A percentile compares a stretch with the other conserved stretches of the same genome.
These are phyloP conservation scores for Corvus hawaiiensis DNA, from an alignment of 2,113 vertebrate species.

Conservation along the genomic window DNA sequence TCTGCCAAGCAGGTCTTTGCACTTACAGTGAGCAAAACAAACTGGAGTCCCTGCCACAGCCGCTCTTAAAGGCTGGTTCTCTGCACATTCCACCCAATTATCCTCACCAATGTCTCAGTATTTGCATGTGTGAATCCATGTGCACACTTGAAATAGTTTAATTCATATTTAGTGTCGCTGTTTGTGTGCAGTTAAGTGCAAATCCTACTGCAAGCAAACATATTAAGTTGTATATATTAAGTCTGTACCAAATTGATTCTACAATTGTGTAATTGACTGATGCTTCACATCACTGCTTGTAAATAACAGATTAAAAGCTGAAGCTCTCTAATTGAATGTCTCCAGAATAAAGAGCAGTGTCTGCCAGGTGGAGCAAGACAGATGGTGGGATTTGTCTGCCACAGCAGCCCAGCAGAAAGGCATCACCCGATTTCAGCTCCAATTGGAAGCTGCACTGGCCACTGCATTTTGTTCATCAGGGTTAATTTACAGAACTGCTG, in stretches of 20 bases:
- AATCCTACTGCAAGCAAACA: not conserved
- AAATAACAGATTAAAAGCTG: not conserved
- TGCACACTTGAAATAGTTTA: not conserved
- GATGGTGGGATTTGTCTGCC: not conserved
- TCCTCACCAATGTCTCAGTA: rapidly evolving
- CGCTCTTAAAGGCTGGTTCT: not conserved
- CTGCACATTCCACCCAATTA: not conserved
- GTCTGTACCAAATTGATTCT: not conserved
- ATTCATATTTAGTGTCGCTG: not conserved
- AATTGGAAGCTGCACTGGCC: not conserved
- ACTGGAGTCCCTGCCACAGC: not conserved
- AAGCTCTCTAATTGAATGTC: not conserved
- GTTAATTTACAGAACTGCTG: not conserved
- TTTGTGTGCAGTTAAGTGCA: not conserved
- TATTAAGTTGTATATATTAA: not conserved
- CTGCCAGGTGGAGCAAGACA: not conserved
- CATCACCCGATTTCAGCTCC: not conserved
- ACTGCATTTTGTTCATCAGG: not conserved
- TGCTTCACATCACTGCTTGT: not conserved
- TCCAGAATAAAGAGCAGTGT: not conserved
- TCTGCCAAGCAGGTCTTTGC: not conserved
- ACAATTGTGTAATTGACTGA: not conserved
- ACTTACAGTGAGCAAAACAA: not conserved
- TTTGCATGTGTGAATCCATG: not conserved
- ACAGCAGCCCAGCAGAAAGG: not conserved